Evolutionary conservation across 2,797 vertebrate species (phyloP).

Genomic region (Onychomys torridus): DNA sequence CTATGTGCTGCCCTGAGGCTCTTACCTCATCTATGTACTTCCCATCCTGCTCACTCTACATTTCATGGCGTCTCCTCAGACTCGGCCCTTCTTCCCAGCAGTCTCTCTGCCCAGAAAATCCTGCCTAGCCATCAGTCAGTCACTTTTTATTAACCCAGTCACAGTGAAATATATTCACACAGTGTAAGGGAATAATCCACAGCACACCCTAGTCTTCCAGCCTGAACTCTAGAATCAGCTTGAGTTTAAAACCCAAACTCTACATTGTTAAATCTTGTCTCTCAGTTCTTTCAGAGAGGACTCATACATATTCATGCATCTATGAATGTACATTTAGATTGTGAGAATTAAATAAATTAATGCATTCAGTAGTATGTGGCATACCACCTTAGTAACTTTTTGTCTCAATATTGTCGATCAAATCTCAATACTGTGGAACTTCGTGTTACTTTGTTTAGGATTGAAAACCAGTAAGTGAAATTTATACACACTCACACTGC

Average conservation of each 20-base stretch:
- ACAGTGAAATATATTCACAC: too few species aligned
- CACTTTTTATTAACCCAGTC: too few species aligned
- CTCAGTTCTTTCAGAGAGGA: background rate
- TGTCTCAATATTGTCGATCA: background rate
- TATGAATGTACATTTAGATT: background rate
- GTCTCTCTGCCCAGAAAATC: too few species aligned
- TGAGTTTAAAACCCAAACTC: conserved; percentile 2
- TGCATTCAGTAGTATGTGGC: background rate
- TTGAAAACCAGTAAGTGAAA: conserved; percentile 34
- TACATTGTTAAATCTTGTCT: background rate
- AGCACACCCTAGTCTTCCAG: background rate
- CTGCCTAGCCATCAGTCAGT: too few species aligned
- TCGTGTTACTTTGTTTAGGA: background rate
- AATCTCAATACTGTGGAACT: background rate
- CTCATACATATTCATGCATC: background rate
- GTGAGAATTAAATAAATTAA: background rate
- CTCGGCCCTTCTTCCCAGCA: too few species aligned
- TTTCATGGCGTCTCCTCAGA: too few species aligned
- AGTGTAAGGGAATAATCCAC: too few species aligned
- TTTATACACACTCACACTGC: conserved; percentile 16
- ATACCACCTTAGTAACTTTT: background rate
- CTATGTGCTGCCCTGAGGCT: too few species aligned
- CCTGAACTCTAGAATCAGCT: background rate
- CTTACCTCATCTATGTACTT: too few species aligned
- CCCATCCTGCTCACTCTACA: too few species aligned